phyloP scores from a whole-genome alignment of 2,113 vertebrate genomes.

The Bolborhynchus lineola region DNA sequence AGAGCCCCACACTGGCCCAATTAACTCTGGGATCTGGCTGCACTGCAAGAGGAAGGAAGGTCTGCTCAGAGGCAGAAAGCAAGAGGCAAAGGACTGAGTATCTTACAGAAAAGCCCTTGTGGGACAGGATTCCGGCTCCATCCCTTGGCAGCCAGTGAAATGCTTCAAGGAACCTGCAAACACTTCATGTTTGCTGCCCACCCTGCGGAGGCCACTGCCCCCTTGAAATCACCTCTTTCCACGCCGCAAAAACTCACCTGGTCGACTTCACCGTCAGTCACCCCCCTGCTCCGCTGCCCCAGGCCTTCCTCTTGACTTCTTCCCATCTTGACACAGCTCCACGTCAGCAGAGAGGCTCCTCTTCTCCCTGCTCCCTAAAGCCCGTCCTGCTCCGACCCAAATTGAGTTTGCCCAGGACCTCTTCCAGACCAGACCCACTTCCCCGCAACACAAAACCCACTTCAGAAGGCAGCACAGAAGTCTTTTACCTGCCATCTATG shows the following conservation, averaged over 20 bases:
- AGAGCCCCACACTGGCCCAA: rapidly evolving
- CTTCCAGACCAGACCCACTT: not conserved
- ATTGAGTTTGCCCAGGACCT: not conserved
- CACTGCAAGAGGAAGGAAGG: not conserved
- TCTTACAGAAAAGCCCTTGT: not conserved
- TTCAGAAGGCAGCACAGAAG: not conserved
- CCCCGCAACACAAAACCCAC: rapidly evolving
- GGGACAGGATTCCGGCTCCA: not conserved
- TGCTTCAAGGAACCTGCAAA: not conserved
- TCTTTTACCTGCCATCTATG: not conserved
- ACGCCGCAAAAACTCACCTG: not conserved
- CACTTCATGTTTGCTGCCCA: not conserved
- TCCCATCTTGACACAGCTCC: not conserved
- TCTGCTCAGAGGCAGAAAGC: not conserved
- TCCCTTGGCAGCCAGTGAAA: not conserved
- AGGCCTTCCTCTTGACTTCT: not conserved
- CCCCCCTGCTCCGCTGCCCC: not conserved
- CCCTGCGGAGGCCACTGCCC: too few species aligned
- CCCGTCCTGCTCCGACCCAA: not conserved
- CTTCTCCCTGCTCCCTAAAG: not conserved
- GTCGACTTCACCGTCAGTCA: rapidly evolving
- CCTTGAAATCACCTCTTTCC: too few species aligned
- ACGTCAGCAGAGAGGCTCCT: not conserved
- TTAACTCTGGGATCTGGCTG: not conserved
- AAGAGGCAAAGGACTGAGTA: not conserved